Evolutionary conservation across 2,797 vertebrate species (phyloP), one percentile per base, ranked within the genome.

Genomic region (Coccyzus lansbergi): DNA sequence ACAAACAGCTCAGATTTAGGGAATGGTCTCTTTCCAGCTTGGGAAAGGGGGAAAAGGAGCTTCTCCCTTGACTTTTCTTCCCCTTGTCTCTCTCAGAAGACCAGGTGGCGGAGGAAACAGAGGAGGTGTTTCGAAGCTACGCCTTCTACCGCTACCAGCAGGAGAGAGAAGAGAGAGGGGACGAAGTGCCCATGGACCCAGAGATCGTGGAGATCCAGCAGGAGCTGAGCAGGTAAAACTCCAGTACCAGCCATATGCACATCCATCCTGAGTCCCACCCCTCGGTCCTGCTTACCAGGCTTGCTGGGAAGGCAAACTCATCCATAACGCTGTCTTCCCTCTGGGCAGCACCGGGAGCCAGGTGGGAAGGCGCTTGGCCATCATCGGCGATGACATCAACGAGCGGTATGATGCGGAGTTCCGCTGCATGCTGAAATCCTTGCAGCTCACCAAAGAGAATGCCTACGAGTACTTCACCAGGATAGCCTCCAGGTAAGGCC

Each of bases 361-460:
- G 77, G 98, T 98, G 86, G 98, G 98, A 2, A 95, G 93, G 64
- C 98, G 97, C 91, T 77, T 98, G 38, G 98, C 98, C 76, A 49
- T 97, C 88, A 98, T 98, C 1, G 98, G 98, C 1, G 98, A 98
- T 0, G 98, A 98, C 94, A 98, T 98, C 68, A 98, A 97, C 74
- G 38, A 67, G 65, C 97, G 98, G 76, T 98, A 98, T 7, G 97
- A 98, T 10, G 17, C 75, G 0, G 97, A 98, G 68, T 98, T 98
- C 76, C 87, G 92, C 69, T 19, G 38, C 76, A 97, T 98, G 92
- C 86, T 98, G 51, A 93, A 96, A 49, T 92, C 62, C 40, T 90
- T 98, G 80, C 97, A 98, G 81, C 97, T 96, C 48, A 98, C 97
- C 5, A 74, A 60, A 7, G 94, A 92, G 3, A 98, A 98, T 0